Conservation (phyloP, 2,797 vertebrate genomes). For the Botia kubotai region DNA sequence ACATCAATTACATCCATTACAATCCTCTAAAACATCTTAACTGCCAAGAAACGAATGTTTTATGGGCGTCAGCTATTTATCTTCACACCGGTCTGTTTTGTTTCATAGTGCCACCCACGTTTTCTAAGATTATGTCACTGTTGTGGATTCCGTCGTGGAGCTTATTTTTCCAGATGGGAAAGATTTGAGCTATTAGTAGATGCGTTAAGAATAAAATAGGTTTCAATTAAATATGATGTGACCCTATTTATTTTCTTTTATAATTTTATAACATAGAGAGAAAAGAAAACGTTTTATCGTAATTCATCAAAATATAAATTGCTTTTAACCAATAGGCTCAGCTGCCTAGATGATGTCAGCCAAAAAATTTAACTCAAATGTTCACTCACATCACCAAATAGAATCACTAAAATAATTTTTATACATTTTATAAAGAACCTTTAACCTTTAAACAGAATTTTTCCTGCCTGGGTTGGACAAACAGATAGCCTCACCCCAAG, state of each 20-base stretch:
- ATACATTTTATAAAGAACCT: too few species aligned
- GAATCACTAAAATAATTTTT: too few species aligned
- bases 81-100: neutral
- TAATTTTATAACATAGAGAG: too few species aligned
- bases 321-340: too few species aligned
- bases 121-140: neutral
- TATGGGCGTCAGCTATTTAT: neutral
- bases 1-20: conserved; percentile 3
- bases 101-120: neutral
- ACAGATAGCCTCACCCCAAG: too few species aligned
- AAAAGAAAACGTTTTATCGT: too few species aligned
- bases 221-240: neutral
- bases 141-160: neutral
- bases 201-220: neutral
- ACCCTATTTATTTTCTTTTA: neutral
- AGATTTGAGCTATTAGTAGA: neutral
- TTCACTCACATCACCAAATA: too few species aligned
- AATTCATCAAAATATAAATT: too few species aligned
- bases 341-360: too few species aligned
- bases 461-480: too few species aligned
- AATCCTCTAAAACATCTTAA: neutral
- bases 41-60: neutral
- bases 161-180: neutral
- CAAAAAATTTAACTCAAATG: too few species aligned
- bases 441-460: too few species aligned